Evolutionary conservation across 2,113 vertebrate species (phyloP).

Genomic region (Lycaon pictus): DNA sequence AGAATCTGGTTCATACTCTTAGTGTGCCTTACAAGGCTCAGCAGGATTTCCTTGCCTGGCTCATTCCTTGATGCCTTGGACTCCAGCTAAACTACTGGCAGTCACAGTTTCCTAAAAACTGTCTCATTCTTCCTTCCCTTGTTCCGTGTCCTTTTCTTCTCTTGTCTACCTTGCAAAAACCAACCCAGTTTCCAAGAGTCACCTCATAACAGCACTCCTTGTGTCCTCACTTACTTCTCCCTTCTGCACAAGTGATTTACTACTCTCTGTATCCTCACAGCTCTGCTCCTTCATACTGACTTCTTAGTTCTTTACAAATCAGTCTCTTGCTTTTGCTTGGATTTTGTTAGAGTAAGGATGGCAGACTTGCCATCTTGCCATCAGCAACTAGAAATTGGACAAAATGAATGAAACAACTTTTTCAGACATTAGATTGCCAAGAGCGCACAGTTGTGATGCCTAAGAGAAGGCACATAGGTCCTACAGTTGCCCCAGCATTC

Average conservation of each 20-base stretch:
- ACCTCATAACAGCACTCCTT: background rate
- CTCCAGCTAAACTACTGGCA: background rate
- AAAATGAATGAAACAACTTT: background rate
- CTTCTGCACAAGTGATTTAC: background rate
- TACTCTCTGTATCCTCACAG: background rate
- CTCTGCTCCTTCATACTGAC: background rate
- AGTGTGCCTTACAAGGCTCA: background rate
- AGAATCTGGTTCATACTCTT: background rate
- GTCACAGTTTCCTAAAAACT: background rate
- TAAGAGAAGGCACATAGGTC: background rate
- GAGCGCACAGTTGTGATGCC: background rate
- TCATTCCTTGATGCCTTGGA: background rate
- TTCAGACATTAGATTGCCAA: background rate
- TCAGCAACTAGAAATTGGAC: background rate
- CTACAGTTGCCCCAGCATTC: background rate
- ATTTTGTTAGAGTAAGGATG: background rate
- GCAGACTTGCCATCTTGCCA: background rate
- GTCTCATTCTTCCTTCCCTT: background rate
- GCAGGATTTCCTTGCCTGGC: background rate
- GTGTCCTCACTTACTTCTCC: background rate
- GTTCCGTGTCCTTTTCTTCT: background rate
- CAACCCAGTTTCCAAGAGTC: background rate
- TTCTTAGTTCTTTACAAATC: background rate
- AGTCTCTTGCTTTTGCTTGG: background rate
- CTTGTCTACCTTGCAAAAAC: background rate